These are phyloP conservation scores for Mythimna ferrago DNA, from an alignment of 2,888 invertebrate species.

Conservation along the genomic window DNA sequence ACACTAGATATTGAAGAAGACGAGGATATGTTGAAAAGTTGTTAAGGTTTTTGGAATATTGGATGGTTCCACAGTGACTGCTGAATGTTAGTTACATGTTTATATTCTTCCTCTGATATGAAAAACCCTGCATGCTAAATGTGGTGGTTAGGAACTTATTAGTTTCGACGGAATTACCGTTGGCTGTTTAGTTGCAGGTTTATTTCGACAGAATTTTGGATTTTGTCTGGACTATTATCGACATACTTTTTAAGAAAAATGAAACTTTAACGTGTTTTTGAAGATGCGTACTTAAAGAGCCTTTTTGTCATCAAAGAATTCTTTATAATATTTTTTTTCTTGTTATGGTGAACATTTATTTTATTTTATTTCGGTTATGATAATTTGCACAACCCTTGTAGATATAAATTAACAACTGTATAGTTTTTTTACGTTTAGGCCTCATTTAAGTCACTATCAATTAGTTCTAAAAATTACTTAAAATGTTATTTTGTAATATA, in stretches of 20 bases:
- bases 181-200: conserved; percentile 30
- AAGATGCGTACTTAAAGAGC: neutral
- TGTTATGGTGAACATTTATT: neutral
- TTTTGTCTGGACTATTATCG: neutral
- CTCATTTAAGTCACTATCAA: neutral
- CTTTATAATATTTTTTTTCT: neutral
- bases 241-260: neutral
- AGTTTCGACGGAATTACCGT: conserved; percentile 8
- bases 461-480: neutral
- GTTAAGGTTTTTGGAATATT: conserved; percentile 33
- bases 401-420: neutral
- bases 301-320: neutral
- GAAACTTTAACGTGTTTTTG: neutral
- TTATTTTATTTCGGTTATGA: neutral
- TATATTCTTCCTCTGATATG: conserved; percentile 4
- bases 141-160: conserved; percentile 16
- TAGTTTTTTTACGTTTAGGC: neutral
- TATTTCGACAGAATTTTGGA: conserved; percentile 11
- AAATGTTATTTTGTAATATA: neutral
- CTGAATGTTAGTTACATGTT: conserved; percentile 21
- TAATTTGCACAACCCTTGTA: conserved; percentile 1
- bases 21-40: conserved; percentile 10
- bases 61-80: conserved; percentile 8
- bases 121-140: conserved; percentile 32
- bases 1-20: neutral